Conservation (phyloP, 2,888 invertebrate species). For the Icerya purchasi region DNA sequence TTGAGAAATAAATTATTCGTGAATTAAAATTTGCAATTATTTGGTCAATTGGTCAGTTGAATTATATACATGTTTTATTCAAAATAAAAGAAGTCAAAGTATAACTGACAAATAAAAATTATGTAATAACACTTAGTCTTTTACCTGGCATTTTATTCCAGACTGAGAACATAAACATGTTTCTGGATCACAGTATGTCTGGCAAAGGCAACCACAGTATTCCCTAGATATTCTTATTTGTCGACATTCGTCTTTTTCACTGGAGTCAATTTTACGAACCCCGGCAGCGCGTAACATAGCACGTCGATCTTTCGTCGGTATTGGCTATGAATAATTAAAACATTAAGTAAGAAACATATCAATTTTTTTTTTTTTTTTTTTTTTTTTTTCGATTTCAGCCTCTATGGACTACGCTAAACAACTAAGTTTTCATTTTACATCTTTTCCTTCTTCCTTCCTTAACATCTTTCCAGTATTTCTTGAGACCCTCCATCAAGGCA, state of each 20-base stretch:
- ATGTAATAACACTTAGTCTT: too few relatives aligned
- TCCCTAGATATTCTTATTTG: constrained; percentile 79
- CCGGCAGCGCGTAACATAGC: constrained; percentile 77
- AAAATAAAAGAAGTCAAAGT: too few relatives aligned
- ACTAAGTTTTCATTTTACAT: too few relatives aligned
- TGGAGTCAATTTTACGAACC: constrained; percentile 74
- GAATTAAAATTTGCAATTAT: not conserved
- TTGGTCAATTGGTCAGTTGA: not conserved
- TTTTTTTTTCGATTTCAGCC: too few relatives aligned
- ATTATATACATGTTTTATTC: too few relatives aligned
- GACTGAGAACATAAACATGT: constrained; percentile 84
- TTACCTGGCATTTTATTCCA: constrained; percentile 82
- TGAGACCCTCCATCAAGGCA: too few relatives aligned
- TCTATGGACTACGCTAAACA: too few relatives aligned
- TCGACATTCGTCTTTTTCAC: constrained; percentile 84
- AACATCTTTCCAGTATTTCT: too few relatives aligned
- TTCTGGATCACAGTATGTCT: constrained; percentile 84
- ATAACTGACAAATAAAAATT: too few relatives aligned
- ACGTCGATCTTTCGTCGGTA: constrained; percentile 74
- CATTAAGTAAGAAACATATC: too few relatives aligned
- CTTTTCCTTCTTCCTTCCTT: too few relatives aligned
- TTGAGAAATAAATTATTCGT: not conserved
- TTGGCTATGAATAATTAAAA: constrained; percentile 65
- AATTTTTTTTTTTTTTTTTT: too few relatives aligned
- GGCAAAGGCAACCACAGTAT: constrained; percentile 81